phyloP scores from a whole-genome alignment of 2,888 invertebrate species.

The Andricus quercusramuli region DNA sequence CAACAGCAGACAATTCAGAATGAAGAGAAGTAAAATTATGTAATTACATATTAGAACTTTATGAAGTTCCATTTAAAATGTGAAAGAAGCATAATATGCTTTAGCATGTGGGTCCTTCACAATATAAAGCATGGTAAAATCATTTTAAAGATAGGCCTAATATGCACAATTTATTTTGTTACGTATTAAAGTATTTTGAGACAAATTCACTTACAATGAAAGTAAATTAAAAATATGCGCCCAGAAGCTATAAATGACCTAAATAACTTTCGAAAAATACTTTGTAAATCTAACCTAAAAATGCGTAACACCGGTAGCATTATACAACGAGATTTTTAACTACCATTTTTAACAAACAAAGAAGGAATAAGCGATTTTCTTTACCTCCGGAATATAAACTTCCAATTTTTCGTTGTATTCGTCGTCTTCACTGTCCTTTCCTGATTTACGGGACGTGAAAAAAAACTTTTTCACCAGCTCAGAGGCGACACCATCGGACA shows the following conservation, averaged over 20 bases:
- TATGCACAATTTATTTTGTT: not conserved
- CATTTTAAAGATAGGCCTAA: too few species aligned
- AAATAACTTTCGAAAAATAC: not conserved
- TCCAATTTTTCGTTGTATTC: conserved; percentile 86
- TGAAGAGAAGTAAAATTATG: not conserved
- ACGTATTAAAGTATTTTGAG: not conserved
- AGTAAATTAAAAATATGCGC: not conserved
- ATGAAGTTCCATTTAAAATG: not conserved
- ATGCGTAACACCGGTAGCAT: conserved; percentile 65
- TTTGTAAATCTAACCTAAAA: conserved; percentile 56
- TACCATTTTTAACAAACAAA: not conserved
- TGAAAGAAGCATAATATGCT: not conserved
- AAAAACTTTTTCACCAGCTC: conserved; percentile 91
- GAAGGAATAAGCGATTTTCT: conserved; percentile 42
- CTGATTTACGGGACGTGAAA: conserved; percentile 85
- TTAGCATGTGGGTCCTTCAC: not conserved
- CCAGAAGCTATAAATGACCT: not conserved
- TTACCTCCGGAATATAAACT: conserved; percentile 89
- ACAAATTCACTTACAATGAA: not conserved
- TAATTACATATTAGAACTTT: not conserved
- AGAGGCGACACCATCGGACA: conserved; percentile 82
- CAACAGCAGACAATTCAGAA: too few species aligned
- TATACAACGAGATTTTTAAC: not conserved
- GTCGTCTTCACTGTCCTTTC: conserved; percentile 69
- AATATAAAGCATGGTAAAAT: not conserved